Conservation (phyloP, 1,140 invertebrate species). For the Drosophila simulans region DNA sequence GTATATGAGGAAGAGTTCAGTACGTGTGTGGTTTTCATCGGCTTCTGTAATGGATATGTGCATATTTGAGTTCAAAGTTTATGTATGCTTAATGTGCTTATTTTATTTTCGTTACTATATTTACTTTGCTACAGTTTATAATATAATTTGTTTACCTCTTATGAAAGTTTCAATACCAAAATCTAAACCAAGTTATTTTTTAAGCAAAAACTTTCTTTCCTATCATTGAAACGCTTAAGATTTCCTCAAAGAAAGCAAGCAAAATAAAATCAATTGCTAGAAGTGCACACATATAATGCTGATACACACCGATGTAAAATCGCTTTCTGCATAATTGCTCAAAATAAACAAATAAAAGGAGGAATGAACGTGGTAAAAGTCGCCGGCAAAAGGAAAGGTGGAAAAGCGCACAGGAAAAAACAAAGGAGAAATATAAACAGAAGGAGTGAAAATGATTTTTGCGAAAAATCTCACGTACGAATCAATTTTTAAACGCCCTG, state of each 20-base stretch:
- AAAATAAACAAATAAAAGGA: conserved; percentile 41
- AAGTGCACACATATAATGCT: conserved; percentile 1
- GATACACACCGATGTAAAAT: conserved; percentile 18
- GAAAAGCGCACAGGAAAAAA: conserved; percentile 67
- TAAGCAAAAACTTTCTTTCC: conserved; percentile 30
- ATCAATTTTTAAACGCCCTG: conserved; percentile 65
- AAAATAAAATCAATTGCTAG: background rate
- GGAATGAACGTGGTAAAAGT: conserved; percentile 26
- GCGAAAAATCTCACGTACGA: conserved; percentile 75
- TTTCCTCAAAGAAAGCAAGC: conserved; percentile 19
- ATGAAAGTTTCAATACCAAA: too few species aligned
- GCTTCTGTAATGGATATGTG: background rate
- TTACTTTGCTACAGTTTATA: too few species aligned
- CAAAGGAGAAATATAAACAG: conserved; percentile 28
- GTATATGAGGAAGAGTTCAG: background rate
- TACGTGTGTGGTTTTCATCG: background rate
- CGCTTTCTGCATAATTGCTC: conserved; percentile 47
- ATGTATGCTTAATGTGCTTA: too few species aligned
- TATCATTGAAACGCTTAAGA: conserved; percentile 11
- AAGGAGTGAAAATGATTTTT: conserved; percentile 46
- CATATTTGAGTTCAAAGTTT: too few species aligned
- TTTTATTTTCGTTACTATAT: too few species aligned
- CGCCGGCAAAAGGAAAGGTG: conserved; percentile 27
- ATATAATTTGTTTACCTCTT: too few species aligned
- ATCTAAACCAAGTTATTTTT: background rate